A percentile compares a stretch with the other conserved stretches of the same genome.
These are phyloP conservation scores for Spilogale gracilis DNA, from an alignment of 2,113 vertebrate species.

Conservation along the genomic window DNA sequence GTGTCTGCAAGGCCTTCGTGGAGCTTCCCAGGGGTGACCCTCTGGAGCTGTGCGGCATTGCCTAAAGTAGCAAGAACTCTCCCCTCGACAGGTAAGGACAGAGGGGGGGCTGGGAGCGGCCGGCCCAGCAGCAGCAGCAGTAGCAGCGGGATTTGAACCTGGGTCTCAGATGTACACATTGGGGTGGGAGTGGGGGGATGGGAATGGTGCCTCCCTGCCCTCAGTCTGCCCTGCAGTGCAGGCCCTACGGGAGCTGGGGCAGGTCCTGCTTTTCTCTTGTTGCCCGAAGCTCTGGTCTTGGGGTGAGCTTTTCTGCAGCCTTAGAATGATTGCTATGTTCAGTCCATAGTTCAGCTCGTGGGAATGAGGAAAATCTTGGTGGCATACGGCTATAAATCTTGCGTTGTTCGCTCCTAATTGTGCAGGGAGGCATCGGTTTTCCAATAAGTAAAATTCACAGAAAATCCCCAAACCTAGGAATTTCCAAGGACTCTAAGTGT, in stretches of 20 bases:
- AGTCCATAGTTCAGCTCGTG: neutral
- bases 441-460: neutral
- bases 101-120: neutral
- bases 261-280: neutral
- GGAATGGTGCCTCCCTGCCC: neutral
- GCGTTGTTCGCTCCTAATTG: neutral
- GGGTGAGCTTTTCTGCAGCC: neutral
- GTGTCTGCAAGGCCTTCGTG: neutral
- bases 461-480: neutral
- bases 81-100: neutral
- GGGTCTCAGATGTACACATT: neutral
- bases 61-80: too few species aligned
- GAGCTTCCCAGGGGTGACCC: neutral
- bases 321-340: neutral
- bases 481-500: neutral
- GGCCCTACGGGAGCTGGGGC: fast-evolving
- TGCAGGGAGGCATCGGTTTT: neutral
- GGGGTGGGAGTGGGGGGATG: neutral
- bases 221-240: too few species aligned
- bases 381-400: neutral
- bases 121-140: too few species aligned
- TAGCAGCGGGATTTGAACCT: neutral
- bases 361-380: neutral
- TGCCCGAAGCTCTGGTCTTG: neutral
- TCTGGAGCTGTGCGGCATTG: neutral